Base-by-base conservation (phyloP, 1,140 invertebrate species). In the Oreohelix idahoensis region DNA sequence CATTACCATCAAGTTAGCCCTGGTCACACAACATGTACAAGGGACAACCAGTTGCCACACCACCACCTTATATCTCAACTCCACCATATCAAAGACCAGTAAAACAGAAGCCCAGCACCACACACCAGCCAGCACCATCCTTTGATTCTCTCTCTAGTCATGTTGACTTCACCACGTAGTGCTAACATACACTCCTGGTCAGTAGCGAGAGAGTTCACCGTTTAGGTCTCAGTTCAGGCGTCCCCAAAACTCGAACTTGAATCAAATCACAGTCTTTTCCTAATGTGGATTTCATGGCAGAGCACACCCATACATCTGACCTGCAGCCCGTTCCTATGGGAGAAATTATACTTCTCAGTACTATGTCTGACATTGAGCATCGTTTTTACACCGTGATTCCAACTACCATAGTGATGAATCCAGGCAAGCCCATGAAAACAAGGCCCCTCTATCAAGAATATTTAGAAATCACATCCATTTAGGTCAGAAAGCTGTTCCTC, bases 41-140 rank as follows among this genome's bases (percentile, higher is more conserved):
- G n/a, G 63, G n/a, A 32, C 63, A 66, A 45, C 69, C 77, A 35
- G 63, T 49, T 13, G 66, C 69, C n/a, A 84, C 75, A 20, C 88
- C 88, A 35, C 89, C 88, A 23, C 85, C 86, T 1, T 89, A 89
- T 73, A 82, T 84, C 45, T 85, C 87, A 4, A 83, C 88, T 17
- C 90, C 90, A 35, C 90, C 90, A 5, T 90, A 90, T 82, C 79
- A 84, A 79, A 81, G 84, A 51, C 83, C 86, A n/a, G 83, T n/a
- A 81, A 23, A 26, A 17, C 8, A 23, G 58, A 42, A 70, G 39
- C 29, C 45, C 39, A 10, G 38, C 10, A 29, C 35, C 45, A 69
- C 29, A 71, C 0, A 32, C n/a, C 70, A 39, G 26, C 58, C 29
- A 53, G 71, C n/a, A n/a, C 70, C 45, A 13, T 80, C 78, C 42